phyloP scores from a whole-genome alignment of 2,113 vertebrate genomes.

The Eurystomus gularis region DNA sequence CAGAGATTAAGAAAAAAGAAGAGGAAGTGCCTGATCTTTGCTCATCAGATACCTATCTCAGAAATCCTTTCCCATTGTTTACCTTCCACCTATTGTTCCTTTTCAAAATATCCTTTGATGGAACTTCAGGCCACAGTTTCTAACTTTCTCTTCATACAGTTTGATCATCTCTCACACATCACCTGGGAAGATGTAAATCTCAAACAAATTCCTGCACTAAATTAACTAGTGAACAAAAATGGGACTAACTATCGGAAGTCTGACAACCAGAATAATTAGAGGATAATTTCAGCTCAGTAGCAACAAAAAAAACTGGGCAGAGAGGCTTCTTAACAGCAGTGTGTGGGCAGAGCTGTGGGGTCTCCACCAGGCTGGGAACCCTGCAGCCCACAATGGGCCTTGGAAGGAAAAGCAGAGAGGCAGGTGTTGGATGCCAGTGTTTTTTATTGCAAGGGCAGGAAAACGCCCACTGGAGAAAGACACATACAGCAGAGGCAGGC shows the following conservation, averaged over 20 bases:
- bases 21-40: neutral
- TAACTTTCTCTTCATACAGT: neutral
- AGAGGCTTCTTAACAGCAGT: neutral
- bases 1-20: neutral
- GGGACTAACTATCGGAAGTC: neutral
- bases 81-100: neutral
- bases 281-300: neutral
- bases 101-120: neutral
- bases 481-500: accelerated
- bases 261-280: neutral
- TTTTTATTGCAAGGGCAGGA: neutral
- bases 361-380: no score
- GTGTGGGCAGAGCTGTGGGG: neutral
- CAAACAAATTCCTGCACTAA: neutral
- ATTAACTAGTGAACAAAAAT: neutral
- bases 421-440: neutral
- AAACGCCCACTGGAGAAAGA: neutral
- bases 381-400: accelerated
- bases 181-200: neutral
- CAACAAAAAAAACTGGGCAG: neutral
- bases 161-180: accelerated
- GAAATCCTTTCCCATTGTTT: neutral
- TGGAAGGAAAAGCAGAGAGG: neutral
- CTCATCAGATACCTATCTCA: constrained; percentile 22
- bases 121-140: neutral